Base-by-base conservation (phyloP, 2,888 invertebrate species). In the Schrankia costaestrigalis region DNA sequence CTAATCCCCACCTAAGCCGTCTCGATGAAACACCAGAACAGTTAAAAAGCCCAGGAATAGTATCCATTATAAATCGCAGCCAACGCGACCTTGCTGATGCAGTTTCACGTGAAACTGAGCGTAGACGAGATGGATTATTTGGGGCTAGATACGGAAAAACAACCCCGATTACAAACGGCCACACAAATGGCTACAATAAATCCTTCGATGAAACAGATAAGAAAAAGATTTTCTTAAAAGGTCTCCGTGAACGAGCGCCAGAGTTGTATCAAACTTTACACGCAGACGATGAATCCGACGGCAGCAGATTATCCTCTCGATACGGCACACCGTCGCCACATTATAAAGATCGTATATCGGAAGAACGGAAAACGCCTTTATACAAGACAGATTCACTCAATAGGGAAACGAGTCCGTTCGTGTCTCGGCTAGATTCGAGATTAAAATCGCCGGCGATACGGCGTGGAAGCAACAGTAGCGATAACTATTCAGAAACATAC, bases 41-140 rank as follows among this genome's bases (percentile, higher is more conserved):
- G 35, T 79, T 95, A 5, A 95, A 95, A 71, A 95, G 95, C 71
- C 96, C 96, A 0, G 95, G 95, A 22, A 93, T 96, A 49, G 93
- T 96, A 21, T 95, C 95, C 36, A 93, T 95, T 50, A 93, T 96
- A 42, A 95, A 93, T 69, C 90, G 95, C 47, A 95, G 95, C 73
- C 94, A 95, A 66, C 90, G 93, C 42, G 95, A 95, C 71, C 78
- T 95, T 13, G 91, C 92, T 13, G 92, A 92, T 61, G 91, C 91
- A 5, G 85, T 89, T 1, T 88, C 87, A 2, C 71, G 85, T 9
- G 89, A 89, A 63, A 88, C 89, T 1, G 87, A 88, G 56, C 84
- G 88, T 14, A 76, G 86, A 42, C 86, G 83, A 23, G 90, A 90
- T 43, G 89, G 89, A 18, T 58, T 89, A 11, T 90, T 89, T 51